These are phyloP conservation scores for Dendrocincla fuliginosa DNA, from an alignment of 2,797 vertebrate genomes.

Conservation along the genomic window DNA sequence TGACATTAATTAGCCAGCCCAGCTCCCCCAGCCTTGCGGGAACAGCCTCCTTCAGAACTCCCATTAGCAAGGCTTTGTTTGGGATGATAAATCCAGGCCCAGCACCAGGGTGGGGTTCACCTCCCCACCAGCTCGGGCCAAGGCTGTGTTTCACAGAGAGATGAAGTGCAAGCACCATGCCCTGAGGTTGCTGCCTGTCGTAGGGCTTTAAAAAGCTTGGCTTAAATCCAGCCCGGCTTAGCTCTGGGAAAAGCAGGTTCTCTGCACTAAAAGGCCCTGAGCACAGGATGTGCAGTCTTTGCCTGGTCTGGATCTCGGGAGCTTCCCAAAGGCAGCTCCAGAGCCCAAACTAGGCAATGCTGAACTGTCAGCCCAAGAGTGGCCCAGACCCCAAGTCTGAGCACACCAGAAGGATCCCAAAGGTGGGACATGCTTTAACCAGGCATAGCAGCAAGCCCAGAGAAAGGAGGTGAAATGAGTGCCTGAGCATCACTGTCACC, in stretches of 20 bases:
- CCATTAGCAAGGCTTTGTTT: conserved; percentile 25
- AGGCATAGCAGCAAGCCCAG: neutral
- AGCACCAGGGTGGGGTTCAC: conserved; percentile 21
- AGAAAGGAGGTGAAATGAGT: neutral
- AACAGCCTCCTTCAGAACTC: neutral
- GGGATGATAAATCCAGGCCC: conserved; percentile 18
- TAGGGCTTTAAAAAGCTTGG: neutral
- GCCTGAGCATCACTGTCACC: neutral
- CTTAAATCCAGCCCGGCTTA: neutral
- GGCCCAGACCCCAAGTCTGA: neutral
- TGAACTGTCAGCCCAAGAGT: neutral
- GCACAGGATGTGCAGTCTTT: neutral
- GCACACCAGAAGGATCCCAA: neutral
- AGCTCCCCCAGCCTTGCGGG: neutral
- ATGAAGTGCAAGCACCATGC: neutral
- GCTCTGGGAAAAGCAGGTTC: neutral
- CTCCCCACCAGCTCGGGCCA: neutral
- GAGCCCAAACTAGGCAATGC: fast-evolving
- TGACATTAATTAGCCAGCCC: conserved; percentile 26
- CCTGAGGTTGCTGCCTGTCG: neutral
- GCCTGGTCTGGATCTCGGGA: fast-evolving
- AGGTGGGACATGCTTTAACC: neutral
- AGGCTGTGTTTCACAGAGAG: neutral
- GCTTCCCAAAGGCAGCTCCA: neutral
- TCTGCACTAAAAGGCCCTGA: neutral